Conservation (phyloP, 2,113 vertebrate genomes). For the Rattus rattus region DNA sequence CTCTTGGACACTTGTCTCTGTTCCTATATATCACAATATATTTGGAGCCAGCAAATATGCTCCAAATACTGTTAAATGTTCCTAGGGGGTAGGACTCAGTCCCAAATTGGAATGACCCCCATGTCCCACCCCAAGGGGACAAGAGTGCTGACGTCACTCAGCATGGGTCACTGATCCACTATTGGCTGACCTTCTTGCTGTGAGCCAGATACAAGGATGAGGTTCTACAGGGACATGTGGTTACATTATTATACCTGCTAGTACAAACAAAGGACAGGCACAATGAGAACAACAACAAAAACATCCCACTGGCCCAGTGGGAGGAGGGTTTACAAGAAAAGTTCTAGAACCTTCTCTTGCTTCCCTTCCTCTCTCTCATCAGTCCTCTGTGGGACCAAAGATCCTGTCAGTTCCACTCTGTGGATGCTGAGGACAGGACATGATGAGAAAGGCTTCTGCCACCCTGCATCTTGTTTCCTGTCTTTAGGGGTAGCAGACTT, state of each 20-base stretch:
- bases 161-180: not conserved
- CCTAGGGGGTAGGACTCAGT: rapidly evolving
- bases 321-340: not conserved
- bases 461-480: rapidly evolving
- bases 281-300: not conserved
- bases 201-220: not conserved
- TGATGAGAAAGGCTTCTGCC: not conserved
- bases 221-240: rapidly evolving
- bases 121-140: not conserved
- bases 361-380: not conserved
- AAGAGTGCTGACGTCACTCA: not conserved
- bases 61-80: not conserved
- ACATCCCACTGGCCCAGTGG: not conserved
- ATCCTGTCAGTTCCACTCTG: not conserved
- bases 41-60: not conserved
- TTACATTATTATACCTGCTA: not conserved
- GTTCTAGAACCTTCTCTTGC: not conserved
- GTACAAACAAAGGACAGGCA: not conserved
- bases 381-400: not conserved
- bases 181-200: not conserved
- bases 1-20: not conserved
- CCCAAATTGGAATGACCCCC: not conserved
- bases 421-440: not conserved
- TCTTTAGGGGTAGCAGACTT: not conserved
- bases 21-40: not conserved